phyloP scores from a whole-genome alignment of 2,113 vertebrate genomes.

The Vimba vimba region DNA sequence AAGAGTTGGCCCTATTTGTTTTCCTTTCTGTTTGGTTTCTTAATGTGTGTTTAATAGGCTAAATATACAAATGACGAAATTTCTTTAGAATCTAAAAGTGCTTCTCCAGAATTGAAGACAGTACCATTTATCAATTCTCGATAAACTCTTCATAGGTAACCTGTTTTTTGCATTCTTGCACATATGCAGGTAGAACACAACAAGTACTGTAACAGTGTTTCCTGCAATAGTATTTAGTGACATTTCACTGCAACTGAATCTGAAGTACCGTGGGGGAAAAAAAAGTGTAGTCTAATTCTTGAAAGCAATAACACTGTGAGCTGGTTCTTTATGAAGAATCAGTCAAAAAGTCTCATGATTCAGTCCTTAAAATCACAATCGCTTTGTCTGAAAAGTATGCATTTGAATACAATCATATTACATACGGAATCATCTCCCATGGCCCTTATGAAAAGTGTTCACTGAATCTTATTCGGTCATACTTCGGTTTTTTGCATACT shows the following conservation, averaged over 20 bases:
- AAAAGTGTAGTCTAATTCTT: not conserved
- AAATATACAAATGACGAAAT: not conserved
- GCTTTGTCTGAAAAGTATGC: not conserved
- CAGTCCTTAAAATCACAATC: not conserved
- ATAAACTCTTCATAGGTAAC: not conserved
- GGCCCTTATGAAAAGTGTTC: not conserved
- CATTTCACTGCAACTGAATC: not conserved
- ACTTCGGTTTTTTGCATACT: not conserved
- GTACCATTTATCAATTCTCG: not conserved
- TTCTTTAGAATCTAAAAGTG: not conserved
- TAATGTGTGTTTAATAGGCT: not conserved
- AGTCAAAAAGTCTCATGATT: not conserved
- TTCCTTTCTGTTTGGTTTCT: not conserved
- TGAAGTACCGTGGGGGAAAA: not conserved
- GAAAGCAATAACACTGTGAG: not conserved
- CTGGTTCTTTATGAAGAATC: not conserved
- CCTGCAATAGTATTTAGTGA: not conserved
- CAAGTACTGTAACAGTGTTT: not conserved
- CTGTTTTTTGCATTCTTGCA: not conserved
- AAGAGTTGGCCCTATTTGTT: not conserved
- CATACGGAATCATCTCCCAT: not conserved
- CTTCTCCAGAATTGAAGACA: not conserved
- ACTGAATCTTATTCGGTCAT: not conserved
- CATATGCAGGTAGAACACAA: not conserved
- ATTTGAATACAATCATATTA: not conserved